These are phyloP conservation scores for western clawed frog (Xenopus tropicalis) DNA, from an alignment of 2,113 vertebrate species.

Conservation along the genomic window UCB_Xtro_10.0 CM004445.2:41027001-41027500, in stretches of 20 bases:
- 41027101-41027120: conserved; percentile 26
- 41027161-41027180: conserved; percentile 43
- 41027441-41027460: too few species aligned
- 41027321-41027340: too few species aligned
- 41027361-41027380: too few species aligned
- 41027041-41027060: neutral
- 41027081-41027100: conserved; percentile 26
- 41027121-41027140: conserved; percentile 43
- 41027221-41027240: conserved; percentile 3
- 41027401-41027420: too few species aligned
- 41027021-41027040: neutral
- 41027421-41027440: too few species aligned
- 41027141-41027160: conserved; percentile 45
- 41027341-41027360: too few species aligned
- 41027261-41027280: too few species aligned
- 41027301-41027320: too few species aligned
- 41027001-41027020: neutral
- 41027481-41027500: neutral
- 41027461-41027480: neutral
- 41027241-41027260: conserved; percentile 4
- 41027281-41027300: too few species aligned
- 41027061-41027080: neutral
- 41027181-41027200: conserved; percentile 26
- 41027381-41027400: too few species aligned
- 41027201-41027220: conserved; percentile 23